Conservation (phyloP, 2,797 vertebrate species). For the Thalassophryne amazonica region DNA sequence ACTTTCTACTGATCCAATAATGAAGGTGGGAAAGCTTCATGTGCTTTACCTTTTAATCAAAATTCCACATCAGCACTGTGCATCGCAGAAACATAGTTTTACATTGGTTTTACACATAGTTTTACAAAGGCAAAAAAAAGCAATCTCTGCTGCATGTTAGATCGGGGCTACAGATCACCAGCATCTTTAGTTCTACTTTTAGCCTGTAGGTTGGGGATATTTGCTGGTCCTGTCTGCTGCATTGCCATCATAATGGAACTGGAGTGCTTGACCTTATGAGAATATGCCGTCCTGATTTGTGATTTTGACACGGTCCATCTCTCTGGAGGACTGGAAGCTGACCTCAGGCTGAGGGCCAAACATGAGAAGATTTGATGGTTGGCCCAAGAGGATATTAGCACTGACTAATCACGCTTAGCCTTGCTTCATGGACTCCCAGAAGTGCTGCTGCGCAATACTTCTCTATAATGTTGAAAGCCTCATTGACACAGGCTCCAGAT, state of each 20-base stretch:
- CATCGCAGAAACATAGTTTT: too few species aligned
- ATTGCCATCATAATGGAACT: constrained; percentile 25
- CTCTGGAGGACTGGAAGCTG: constrained; percentile 60
- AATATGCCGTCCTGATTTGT: constrained; percentile 45
- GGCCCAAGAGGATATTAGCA: constrained; percentile 54
- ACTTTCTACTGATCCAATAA: too few species aligned
- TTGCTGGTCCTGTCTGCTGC: constrained; percentile 5
- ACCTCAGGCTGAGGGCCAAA: constrained; percentile 65
- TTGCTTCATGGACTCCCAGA: constrained; percentile 29
- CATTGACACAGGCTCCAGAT: constrained; percentile 19
- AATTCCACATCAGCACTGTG: too few species aligned
- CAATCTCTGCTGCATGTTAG: too few species aligned
- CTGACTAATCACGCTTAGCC: constrained; percentile 54
- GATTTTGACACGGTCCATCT: constrained; percentile 65
- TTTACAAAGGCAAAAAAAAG: too few species aligned
- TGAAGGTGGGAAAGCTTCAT: too few species aligned
- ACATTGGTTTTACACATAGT: too few species aligned
- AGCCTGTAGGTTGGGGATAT: background rate
- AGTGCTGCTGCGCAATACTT: constrained; percentile 28
- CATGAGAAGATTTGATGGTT: constrained; percentile 64
- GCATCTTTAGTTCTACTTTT: background rate
- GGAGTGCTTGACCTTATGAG: constrained; percentile 23
- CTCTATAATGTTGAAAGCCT: constrained; percentile 10
- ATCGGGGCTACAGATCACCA: too few species aligned
- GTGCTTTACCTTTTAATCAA: too few species aligned